These are phyloP conservation scores for Psammodynastes pulverulentus DNA, from an alignment of 2,113 vertebrate species.

Conservation along the genomic window DNA sequence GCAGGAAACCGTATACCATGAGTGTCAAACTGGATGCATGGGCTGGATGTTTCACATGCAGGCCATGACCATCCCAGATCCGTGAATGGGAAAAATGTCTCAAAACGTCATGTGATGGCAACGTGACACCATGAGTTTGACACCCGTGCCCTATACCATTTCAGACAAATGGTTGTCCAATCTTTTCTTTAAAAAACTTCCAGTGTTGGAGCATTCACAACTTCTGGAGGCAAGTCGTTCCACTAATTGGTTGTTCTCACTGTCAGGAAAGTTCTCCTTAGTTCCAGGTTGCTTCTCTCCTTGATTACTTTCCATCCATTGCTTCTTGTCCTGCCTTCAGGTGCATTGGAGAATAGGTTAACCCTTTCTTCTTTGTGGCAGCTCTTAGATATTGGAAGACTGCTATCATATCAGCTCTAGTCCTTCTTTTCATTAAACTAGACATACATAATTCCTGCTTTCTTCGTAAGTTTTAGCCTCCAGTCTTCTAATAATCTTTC, in stretches of 20 bases:
- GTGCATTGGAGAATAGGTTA: not conserved
- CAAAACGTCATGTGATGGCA: too few species aligned
- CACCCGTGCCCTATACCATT: not conserved
- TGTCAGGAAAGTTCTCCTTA: not conserved
- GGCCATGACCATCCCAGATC: too few species aligned
- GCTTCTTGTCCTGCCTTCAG: not conserved
- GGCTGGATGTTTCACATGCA: too few species aligned
- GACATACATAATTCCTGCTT: not conserved
- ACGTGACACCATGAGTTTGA: too few species aligned
- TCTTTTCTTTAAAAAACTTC: not conserved
- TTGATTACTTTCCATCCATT: not conserved
- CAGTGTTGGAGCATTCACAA: not conserved
- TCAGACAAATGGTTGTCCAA: not conserved
- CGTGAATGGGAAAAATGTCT: too few species aligned
- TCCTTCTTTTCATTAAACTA: not conserved
- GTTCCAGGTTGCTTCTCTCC: not conserved
- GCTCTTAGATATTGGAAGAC: not conserved
- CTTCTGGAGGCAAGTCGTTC: not conserved
- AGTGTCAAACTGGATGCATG: too few species aligned
- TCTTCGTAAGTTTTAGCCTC: not conserved
- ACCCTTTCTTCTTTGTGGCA: not conserved
- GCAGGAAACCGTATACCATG: too few species aligned
- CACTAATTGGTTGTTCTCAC: too few species aligned
- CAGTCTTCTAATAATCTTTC: not conserved
- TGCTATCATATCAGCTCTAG: not conserved